A percentile compares a stretch with the other conserved stretches of the same genome.
Conservation (phyloP, 2,113 vertebrate species). For the Hemicordylus capensis region DNA sequence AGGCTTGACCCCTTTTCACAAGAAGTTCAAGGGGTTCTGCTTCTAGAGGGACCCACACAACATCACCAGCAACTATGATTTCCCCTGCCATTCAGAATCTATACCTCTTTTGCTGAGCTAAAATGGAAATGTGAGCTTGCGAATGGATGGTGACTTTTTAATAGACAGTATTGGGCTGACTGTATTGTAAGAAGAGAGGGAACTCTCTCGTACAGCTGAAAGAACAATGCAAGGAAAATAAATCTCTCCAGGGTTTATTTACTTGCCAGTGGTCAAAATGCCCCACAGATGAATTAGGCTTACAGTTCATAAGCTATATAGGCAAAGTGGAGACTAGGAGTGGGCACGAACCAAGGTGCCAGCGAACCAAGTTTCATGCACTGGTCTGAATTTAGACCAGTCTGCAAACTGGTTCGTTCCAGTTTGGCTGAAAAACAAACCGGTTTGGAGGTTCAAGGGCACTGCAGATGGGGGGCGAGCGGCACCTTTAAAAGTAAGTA, state of each 20-base stretch:
- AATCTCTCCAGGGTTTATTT: neutral
- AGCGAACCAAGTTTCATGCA: too few relatives aligned
- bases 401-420: too few relatives aligned
- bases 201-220: neutral
- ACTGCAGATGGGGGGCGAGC: too few relatives aligned
- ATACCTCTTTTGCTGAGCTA: too few relatives aligned
- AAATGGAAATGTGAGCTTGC: neutral
- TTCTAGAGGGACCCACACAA: neutral
- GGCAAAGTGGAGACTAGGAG: neutral
- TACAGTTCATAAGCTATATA: neutral
- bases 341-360: too few relatives aligned
- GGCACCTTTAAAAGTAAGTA: too few relatives aligned
- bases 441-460: too few relatives aligned
- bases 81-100: neutral
- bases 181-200: neutral
- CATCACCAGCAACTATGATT: neutral
- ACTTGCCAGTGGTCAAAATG: too few relatives aligned
- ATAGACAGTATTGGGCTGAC: too few relatives aligned
- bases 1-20: neutral
- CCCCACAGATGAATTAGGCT: neutral
- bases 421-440: too few relatives aligned
- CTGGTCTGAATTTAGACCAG: too few relatives aligned
- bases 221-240: neutral
- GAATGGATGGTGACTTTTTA: neutral
- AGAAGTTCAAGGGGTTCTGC: neutral